A percentile compares a stretch with the other conserved stretches of the same genome.
Evolutionary conservation across 2,797 vertebrate genomes (phyloP).

Genomic region (Eupleurogrammus muticus): DNA sequence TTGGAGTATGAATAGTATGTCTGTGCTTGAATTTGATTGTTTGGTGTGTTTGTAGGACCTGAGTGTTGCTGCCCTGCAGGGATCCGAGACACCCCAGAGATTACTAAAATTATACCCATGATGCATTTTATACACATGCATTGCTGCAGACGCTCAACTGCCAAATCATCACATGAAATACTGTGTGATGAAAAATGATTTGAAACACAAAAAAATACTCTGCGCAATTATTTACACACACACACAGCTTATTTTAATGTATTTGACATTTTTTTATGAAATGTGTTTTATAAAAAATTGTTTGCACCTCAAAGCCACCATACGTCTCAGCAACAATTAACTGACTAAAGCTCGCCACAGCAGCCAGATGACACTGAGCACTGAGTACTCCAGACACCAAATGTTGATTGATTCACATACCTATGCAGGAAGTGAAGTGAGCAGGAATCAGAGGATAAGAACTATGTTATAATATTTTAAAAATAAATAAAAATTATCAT

Average conservation of each 20-base stretch:
- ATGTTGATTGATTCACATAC: conserved; percentile 21
- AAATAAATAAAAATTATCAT: too few relatives aligned
- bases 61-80: conserved; percentile 8
- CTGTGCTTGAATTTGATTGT: conserved; percentile 3
- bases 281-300: too few relatives aligned
- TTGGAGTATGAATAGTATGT: neutral
- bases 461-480: neutral
- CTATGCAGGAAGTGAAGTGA: neutral
- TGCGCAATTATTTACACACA: too few relatives aligned
- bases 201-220: conserved; percentile 4
- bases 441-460: conserved; percentile 44
- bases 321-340: conserved; percentile 1
- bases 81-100: conserved; percentile 18
- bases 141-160: neutral
- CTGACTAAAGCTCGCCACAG: neutral
- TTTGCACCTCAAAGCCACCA: too few relatives aligned
- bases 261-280: too few relatives aligned
- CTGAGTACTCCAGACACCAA: conserved; percentile 34
- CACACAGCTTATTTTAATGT: too few relatives aligned
- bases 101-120: conserved; percentile 14
- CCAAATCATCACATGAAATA: conserved; percentile 32
- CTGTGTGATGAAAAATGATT: conserved; percentile 16
- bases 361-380: conserved; percentile 8
- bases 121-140: conserved; percentile 9
- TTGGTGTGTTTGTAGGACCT: neutral